phyloP scores from a whole-genome alignment of 92 coral and sea anemone species.

The Chrysogorgia sp. region DNA sequence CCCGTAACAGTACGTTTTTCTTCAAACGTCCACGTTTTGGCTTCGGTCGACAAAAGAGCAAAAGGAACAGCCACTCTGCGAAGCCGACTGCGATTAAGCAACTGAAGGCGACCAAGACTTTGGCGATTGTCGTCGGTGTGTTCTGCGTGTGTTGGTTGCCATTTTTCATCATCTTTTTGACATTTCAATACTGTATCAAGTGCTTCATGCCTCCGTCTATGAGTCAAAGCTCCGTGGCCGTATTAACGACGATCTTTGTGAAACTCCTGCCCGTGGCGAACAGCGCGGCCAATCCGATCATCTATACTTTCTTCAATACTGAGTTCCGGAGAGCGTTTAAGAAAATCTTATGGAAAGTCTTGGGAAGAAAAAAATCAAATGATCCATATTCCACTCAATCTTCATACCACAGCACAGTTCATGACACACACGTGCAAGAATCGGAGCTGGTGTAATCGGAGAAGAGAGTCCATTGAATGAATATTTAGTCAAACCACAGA shows the following conservation, averaged over 20 bases:
- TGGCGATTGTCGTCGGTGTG: conserved; percentile 92
- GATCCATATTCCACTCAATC: neutral
- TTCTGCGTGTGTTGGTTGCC: conserved; percentile 93
- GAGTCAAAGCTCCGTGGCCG: conserved; percentile 24
- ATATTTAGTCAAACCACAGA: no score
- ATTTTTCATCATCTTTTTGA: conserved; percentile 84
- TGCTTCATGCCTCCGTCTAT: conserved; percentile 60
- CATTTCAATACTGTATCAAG: conserved; percentile 72
- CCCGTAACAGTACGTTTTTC: conserved; percentile 22
- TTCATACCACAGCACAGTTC: no score
- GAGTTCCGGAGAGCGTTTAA: conserved; percentile 91
- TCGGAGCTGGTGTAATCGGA: no score
- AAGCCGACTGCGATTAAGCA: conserved; percentile 60
- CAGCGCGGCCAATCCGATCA: conserved; percentile 95
- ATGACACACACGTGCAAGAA: no score
- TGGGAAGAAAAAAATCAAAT: conserved; percentile 33
- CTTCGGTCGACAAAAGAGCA: neutral
- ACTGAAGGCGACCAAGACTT: conserved; percentile 93
- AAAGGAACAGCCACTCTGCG: conserved; percentile 15
- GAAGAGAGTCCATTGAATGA: no score
- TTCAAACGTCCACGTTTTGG: neutral
- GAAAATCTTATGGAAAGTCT: conserved; percentile 66
- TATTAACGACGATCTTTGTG: conserved; percentile 66
- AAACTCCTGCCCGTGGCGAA: conserved; percentile 83
- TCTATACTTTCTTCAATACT: conserved; percentile 87